Percentiles rank a stretch among this genome's conserved stretches.
These are phyloP conservation scores for Peromyscus eremicus DNA, from an alignment of 2,797 vertebrate species.

Conservation along the genomic window DNA sequence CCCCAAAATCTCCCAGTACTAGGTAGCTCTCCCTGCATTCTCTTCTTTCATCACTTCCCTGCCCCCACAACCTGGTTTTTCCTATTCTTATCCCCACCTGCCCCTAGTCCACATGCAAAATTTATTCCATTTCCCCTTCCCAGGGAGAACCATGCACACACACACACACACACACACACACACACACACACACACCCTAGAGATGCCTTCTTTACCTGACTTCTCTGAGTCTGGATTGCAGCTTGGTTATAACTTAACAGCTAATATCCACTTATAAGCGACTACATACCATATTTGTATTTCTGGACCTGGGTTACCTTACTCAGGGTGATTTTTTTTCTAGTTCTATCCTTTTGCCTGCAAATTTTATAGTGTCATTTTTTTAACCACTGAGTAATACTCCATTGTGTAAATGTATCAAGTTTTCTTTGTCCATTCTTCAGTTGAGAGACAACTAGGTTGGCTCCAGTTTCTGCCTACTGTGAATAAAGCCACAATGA, in stretches of 20 bases:
- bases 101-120: neutral
- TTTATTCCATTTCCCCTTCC: neutral
- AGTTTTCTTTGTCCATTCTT: neutral
- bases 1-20: neutral
- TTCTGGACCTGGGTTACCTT: neutral
- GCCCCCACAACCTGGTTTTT: neutral
- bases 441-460: neutral
- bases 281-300: neutral
- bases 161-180: too few species aligned
- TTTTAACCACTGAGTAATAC: neutral
- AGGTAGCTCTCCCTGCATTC: neutral
- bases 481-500: neutral
- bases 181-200: neutral
- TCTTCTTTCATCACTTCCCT: neutral
- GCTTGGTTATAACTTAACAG: neutral
- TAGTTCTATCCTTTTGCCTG: neutral
- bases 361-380: neutral
- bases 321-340: neutral
- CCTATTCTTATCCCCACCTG: neutral
- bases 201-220: neutral
- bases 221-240: neutral
- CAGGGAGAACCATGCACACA: neutral
- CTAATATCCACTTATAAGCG: neutral
- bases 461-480: neutral
- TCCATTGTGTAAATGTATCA: neutral